Conservation (phyloP, 1,140 invertebrate species). For the Drosophila kepulauana region DNA sequence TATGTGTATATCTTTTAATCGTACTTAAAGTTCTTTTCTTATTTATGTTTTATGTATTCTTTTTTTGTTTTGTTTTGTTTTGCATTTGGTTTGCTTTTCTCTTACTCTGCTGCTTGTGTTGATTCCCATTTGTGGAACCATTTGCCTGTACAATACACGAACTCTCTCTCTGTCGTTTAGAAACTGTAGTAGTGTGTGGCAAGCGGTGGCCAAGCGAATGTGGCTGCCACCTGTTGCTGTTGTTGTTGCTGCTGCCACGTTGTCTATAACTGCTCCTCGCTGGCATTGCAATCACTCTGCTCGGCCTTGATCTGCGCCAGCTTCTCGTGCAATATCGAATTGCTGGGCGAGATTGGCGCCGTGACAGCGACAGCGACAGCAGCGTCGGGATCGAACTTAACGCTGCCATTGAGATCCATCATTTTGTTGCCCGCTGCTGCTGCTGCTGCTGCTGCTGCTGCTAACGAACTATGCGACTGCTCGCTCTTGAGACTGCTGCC, state of each 20-base stretch:
- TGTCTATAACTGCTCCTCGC: slow-evolving; percentile 76
- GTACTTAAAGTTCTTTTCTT: slow-evolving; percentile 43
- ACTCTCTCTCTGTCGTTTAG: slow-evolving; percentile 35
- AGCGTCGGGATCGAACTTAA: slow-evolving; percentile 55
- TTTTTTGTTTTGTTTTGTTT: slow-evolving; percentile 24
- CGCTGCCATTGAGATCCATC: slow-evolving; percentile 79
- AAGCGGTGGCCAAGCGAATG: slow-evolving; percentile 72
- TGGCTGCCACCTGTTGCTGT: slow-evolving; percentile 57
- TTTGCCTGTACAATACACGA: slow-evolving; percentile 29
- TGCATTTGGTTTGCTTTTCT: slow-evolving; percentile 56
- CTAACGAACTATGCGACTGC: slow-evolving; percentile 50
- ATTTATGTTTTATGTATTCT: slow-evolving; percentile 30
- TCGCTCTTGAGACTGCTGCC: slow-evolving; percentile 75
- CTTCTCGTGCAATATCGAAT: slow-evolving; percentile 78
- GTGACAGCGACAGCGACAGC: not conserved
- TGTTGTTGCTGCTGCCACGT: slow-evolving; percentile 39
- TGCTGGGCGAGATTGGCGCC: slow-evolving; percentile 28
- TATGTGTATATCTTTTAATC: slow-evolving; percentile 25
- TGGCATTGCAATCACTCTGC: slow-evolving; percentile 31
- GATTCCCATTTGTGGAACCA: slow-evolving; percentile 2
- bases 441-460: slow-evolving; percentile 23
- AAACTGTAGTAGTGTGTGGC: slow-evolving; percentile 78
- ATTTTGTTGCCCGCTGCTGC: slow-evolving; percentile 39
- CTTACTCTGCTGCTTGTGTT: not conserved
- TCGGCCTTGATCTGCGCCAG: slow-evolving; percentile 84